Evolutionary conservation across 2,113 vertebrate species (phyloP), one percentile per base, ranked within the genome.

Genomic region (Parus major): DNA sequence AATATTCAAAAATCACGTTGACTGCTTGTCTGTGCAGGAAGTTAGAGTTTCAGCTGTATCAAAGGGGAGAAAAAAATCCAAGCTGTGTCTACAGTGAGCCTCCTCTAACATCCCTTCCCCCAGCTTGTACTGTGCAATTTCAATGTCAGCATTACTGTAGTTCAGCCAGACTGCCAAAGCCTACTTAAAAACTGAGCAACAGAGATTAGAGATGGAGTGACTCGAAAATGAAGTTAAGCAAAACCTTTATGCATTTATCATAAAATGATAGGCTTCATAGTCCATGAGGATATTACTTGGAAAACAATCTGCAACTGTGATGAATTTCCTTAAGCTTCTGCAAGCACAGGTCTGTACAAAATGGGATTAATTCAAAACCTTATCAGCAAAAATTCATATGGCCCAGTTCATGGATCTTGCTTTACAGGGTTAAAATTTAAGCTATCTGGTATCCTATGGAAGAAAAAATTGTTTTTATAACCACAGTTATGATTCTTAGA

Each of bases 381-480:
- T 97, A 96, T 93, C 95, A 96, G 92, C 86, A 91, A 92, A 91
- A 88, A 95, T 93, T 95, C 95, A 94, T 79, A 82, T 44, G 80
- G 92, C 20, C 69, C 57, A 82, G 60, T 55, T 92, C 65, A 86
- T 14, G 49, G 60, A 92, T 84, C 61, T 65, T 76, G n/a, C 88
- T 88, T 88, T 96, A 88, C 53, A 93, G 94, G 94, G 96, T 96
- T 96, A 96, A 96, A 93, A 88, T 94, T 84, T 92, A 92, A 92
- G 86, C 82, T 90, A 52, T 86, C 64, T 90, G 47, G 68, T 28
- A 5, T 44, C 72, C 44, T 25, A 35, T 1, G 23, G 71, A 93
- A 28, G 19, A 78, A 79, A 86, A 83, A 64, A 52, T n/a, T 71
- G 61, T 41, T 94, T 94, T 94, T 76, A 53, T 84, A 90, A 90